Evolutionary conservation across 2,113 vertebrate genomes (phyloP), one percentile per base, ranked within the genome.

Genomic region (Hiodon tergisus): DNA sequence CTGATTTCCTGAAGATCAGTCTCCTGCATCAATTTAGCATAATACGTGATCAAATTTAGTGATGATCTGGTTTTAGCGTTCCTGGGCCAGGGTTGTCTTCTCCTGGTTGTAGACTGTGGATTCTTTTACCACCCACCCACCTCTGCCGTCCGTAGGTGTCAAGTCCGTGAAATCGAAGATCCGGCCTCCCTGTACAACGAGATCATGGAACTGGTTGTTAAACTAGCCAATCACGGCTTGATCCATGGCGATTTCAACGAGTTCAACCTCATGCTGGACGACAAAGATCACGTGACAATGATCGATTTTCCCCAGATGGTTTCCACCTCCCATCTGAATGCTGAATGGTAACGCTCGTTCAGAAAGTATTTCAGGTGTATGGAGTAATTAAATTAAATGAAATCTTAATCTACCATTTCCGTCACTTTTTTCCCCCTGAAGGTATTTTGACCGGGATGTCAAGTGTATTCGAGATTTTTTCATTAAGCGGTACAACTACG

Each of bases 301-400:
- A 98, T 99, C 61, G 97, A 99, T 89, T 99, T 99, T 80, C 97
- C 97, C 74, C 97, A 99, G 72, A 99, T 99, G 97, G 91, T 99
- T 78, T 99, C 97, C 77, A 98, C 95, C 5, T 95, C 95, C 2
- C 97, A 99, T 82, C 8, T 75, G 72, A 99, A 99, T 84, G 97
- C 94, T 80, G 95, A 99, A 90, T 99, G 97, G 97, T 98, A 47
- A 77, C 91, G 50, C 48, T 76, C 0, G 73, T 59, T 8, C 52
- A 17, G 11, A 69, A 7, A 5, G 6, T 10, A 59, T 6, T 67
- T 14, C 7, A 47, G 9, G 2, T 48, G 53, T 57, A 17, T 11
- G 3, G 6, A 55, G n/a, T 3, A 57, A 16, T 7, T 17, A 4
- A 48, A 57, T 66, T 77, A 14, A 16, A 54, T 48, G 50, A 67